phyloP scores from a whole-genome alignment of 2,888 invertebrate species.

The Lucinisca nassula region DNA sequence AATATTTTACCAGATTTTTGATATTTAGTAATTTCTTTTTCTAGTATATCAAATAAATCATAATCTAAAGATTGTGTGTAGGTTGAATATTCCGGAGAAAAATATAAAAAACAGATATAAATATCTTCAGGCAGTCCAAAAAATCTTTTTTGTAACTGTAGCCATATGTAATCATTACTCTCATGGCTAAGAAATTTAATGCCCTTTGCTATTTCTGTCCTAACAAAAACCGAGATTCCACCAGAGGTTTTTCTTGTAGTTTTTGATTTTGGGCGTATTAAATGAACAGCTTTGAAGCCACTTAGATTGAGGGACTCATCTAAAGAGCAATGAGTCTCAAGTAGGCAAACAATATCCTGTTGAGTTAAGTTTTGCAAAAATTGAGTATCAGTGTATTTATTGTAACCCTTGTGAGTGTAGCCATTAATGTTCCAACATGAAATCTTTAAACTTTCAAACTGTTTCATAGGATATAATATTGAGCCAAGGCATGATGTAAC shows the following conservation, averaged over 20 bases:
- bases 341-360: not conserved
- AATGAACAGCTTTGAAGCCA: conserved; percentile 5
- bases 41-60: conserved; percentile 8
- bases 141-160: not conserved
- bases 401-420: not conserved
- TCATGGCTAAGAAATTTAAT: not conserved
- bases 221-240: conserved; percentile 9
- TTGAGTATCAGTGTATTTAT: not conserved
- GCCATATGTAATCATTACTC: conserved; percentile 10
- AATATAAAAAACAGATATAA: conserved; percentile 13
- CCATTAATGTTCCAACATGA: conserved; percentile 15
- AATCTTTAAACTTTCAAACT: no score
- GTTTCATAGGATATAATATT: no score
- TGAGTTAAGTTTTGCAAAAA: not conserved
- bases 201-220: not conserved
- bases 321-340: not conserved
- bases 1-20: not conserved
- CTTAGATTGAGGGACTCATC: not conserved
- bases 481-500: no score
- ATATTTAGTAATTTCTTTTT: conserved; percentile 15
- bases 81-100: not conserved
- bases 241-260: not conserved
- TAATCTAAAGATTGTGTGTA: conserved; percentile 5
- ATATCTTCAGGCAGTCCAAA: conserved; percentile 3
- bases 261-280: conserved; percentile 12